Base-by-base conservation (phyloP, 1,140 invertebrate species). In the Hycleus cichorii region DNA sequence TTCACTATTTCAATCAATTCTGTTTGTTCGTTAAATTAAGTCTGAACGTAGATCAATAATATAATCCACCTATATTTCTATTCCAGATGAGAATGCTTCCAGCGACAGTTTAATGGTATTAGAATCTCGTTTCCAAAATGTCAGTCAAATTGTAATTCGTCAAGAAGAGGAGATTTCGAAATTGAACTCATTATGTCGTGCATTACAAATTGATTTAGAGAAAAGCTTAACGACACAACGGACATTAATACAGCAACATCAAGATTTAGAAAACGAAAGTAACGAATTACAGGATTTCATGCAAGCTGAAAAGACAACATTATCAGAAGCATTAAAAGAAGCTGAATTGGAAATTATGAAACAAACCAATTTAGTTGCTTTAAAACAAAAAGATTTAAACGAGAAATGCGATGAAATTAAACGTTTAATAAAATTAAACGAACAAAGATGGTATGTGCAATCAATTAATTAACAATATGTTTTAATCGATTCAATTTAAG, bases 81-180 rank as follows among this genome's bases (percentile, higher is more conserved):
- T 54, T 61, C 11, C 53, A 68, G 68, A 69, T n/a, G 72, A 74
- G 10, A 76, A 74, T 18, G 71, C 76, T 12, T 81, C 83, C 1
- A 82, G 81, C 11, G 84, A 86, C 58, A 88, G 86, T 65, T 77
- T 91, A 24, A 73, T 87, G 9, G 85, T 88, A 55, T 74, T 91
- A 44, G 88, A 90, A 69, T 81, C 81, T 7, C 86, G 88, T 67
- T 78, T 90, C 39, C 83, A 87, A 58, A 80, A 85, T 7, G 86
- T 87, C 1, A 82, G 85, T n/a, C 81, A 87, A 69, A 80, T 88
- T 43, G 80, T 89, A 0, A 79, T 84, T 10, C 80, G 82, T 66
- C 86, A 90, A 42, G 86, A 89, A 65, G 74, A 83, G n/a, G 86
- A 90, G 74, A 87, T 89, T 49, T 81, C 82, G n/a, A 77, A 84